Conservation (phyloP, 2,888 invertebrate genomes). For the Sericinus montela region DNA sequence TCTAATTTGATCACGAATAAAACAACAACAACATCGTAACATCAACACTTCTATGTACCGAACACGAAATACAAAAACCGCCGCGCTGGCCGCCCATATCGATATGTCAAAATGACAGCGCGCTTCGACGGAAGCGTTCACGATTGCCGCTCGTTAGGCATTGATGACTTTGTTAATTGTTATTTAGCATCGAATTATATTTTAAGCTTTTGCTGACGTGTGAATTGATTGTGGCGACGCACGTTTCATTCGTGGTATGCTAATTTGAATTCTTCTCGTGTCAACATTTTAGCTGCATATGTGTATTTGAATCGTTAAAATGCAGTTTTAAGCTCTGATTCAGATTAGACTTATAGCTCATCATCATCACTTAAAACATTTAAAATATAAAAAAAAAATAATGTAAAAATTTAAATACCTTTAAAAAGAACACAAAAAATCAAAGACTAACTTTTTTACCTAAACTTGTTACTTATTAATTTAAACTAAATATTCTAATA, state of each 20-base stretch:
- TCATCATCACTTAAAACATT: too few species aligned
- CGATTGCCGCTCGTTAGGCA: slow-evolving; percentile 47
- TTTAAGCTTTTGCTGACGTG: slow-evolving; percentile 38
- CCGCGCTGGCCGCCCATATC: slow-evolving; percentile 50
- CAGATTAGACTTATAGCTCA: too few species aligned
- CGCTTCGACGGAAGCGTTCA: slow-evolving; percentile 29
- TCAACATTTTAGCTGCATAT: slow-evolving; percentile 22
- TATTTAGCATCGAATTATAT: slow-evolving; percentile 60
- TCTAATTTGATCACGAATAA: not conserved
- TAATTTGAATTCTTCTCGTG: slow-evolving; percentile 38
- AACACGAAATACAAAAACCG: slow-evolving; percentile 43
- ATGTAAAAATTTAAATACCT: too few species aligned
- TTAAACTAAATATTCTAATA: too few species aligned
- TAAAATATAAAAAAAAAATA: too few species aligned
- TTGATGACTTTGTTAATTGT: slow-evolving; percentile 69
- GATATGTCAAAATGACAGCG: slow-evolving; percentile 52
- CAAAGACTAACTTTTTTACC: too few species aligned
- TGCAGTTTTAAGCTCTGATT: too few species aligned
- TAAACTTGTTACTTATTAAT: too few species aligned
- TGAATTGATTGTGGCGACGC: slow-evolving; percentile 37
- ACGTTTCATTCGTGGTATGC: slow-evolving; percentile 29
- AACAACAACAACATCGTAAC: not conserved
- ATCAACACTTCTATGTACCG: slow-evolving; percentile 34
- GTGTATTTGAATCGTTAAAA: slow-evolving; percentile 12
- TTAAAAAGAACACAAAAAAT: too few species aligned